These are phyloP conservation scores for Onychomys leucogaster DNA, from an alignment of 2,797 vertebrate genomes.

Conservation along the genomic window DNA sequence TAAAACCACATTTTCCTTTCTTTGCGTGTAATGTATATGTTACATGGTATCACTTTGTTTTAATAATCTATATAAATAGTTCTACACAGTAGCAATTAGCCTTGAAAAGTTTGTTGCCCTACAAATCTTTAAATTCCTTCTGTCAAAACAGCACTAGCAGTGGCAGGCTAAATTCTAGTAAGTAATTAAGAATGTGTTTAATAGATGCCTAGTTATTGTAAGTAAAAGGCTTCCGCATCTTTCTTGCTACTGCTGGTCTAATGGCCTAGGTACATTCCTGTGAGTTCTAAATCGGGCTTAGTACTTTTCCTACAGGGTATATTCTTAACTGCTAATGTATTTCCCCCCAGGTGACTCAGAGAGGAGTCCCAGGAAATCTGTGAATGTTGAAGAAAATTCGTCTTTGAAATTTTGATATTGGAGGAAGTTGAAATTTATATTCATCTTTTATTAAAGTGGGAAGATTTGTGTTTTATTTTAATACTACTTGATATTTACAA, in stretches of 20 bases:
- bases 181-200: constrained; percentile 44
- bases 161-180: background rate
- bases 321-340: constrained; percentile 62
- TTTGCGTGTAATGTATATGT: background rate
- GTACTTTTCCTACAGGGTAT: constrained; percentile 30
- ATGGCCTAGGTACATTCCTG: background rate
- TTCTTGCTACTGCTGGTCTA: background rate
- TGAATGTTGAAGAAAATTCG: constrained; percentile 74
- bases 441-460: constrained; percentile 81
- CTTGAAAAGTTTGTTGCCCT: constrained; percentile 35
- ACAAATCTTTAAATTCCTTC: constrained; percentile 53
- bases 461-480: constrained; percentile 86
- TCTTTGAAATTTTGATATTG: constrained; percentile 76
- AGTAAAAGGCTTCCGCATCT: background rate
- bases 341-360: constrained; percentile 80
- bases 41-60: background rate
- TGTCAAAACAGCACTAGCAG: constrained; percentile 11
- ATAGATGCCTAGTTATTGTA: background rate
- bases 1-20: constrained; percentile 15
- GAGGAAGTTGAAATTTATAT: constrained; percentile 77
- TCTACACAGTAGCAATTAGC: constrained; percentile 17
- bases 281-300: background rate
- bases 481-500: constrained; percentile 89
- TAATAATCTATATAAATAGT: constrained; percentile 15
- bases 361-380: constrained; percentile 68